Percentiles rank a stretch among this genome's conserved stretches.
These are phyloP conservation scores for Drosophila koepferae DNA, from an alignment of 2,888 invertebrate species.

Conservation along the genomic window DNA sequence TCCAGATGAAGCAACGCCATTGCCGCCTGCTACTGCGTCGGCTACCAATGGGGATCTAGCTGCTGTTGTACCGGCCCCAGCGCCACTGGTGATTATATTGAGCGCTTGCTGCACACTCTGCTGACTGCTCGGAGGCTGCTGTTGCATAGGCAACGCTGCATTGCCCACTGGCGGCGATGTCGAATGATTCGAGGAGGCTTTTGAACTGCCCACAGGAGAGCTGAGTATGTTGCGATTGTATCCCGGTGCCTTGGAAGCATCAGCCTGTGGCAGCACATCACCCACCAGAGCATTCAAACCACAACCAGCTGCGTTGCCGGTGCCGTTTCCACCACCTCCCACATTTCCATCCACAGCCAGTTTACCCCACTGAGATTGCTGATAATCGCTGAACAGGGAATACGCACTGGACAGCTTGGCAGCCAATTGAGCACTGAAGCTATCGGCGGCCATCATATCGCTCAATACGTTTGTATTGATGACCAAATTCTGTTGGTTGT, in stretches of 20 bases:
- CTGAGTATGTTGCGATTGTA: constrained; percentile 91
- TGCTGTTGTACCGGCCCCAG: constrained; percentile 42
- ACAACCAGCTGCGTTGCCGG: constrained; percentile 47
- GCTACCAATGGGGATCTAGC: constrained; percentile 73
- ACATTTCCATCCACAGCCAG: constrained; percentile 64
- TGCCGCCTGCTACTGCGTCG: constrained; percentile 61
- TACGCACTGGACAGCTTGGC: constrained; percentile 88
- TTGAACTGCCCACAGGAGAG: constrained; percentile 90
- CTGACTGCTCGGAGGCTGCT: constrained; percentile 39
- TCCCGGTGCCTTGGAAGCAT: constrained; percentile 96
- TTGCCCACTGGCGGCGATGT: constrained; percentile 86
- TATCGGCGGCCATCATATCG: constrained; percentile 65
- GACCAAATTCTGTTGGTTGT: constrained; percentile 68
- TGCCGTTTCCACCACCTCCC: constrained; percentile 59
- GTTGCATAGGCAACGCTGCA: constrained; percentile 44
- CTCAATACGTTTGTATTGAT: constrained; percentile 71
- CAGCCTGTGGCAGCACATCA: constrained; percentile 87
- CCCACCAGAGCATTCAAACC: constrained; percentile 64
- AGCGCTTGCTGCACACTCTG: constrained; percentile 67
- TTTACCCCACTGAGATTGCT: constrained; percentile 86
- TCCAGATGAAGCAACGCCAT: constrained; percentile 23
- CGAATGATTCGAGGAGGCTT: constrained; percentile 86
- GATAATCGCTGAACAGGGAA: constrained; percentile 93
- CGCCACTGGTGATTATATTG: constrained; percentile 67
- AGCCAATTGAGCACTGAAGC: constrained; percentile 79